Evolutionary conservation across 1,140 invertebrate species (phyloP).

Genomic region (Diachasmimorpha longicaudata): DNA sequence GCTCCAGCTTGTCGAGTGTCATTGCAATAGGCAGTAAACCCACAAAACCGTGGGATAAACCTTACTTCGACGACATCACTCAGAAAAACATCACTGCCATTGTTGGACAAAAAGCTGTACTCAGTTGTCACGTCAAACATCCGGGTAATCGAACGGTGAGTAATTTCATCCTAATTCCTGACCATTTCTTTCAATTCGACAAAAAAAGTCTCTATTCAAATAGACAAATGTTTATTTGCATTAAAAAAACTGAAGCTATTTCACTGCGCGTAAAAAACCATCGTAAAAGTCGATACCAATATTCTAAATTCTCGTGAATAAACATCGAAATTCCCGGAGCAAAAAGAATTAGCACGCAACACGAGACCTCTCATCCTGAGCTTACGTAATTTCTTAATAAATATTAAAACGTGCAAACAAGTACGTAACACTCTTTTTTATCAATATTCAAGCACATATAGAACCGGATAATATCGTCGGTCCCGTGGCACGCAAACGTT

Average conservation of each 20-base stretch:
- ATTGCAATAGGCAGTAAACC: constrained; percentile 46
- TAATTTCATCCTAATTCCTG: constrained; percentile 25
- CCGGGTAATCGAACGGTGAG: constrained; percentile 87
- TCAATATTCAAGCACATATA: background rate
- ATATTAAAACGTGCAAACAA: background rate
- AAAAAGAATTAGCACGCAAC: no score
- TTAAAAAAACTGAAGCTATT: no score
- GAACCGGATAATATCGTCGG: background rate
- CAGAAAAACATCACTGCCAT: constrained; percentile 82
- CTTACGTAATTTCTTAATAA: background rate
- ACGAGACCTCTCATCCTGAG: no score
- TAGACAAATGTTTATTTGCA: no score
- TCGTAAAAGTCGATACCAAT: no score
- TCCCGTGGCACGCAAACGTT: constrained; percentile 19
- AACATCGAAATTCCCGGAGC: no score
- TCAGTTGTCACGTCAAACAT: constrained; percentile 85
- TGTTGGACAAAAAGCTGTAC: constrained; percentile 80
- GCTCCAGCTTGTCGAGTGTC: constrained; percentile 53
- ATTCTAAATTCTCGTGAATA: no score
- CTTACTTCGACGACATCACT: constrained; percentile 85
- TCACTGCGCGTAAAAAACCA: no score
- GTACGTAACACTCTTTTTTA: constrained; percentile 11
- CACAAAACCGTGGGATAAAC: constrained; percentile 65
- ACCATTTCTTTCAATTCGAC: no score
- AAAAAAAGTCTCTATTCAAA: no score